Evolutionary conservation across 2,888 invertebrate species (phyloP).

Genomic region (Rotaria macrura): DNA sequence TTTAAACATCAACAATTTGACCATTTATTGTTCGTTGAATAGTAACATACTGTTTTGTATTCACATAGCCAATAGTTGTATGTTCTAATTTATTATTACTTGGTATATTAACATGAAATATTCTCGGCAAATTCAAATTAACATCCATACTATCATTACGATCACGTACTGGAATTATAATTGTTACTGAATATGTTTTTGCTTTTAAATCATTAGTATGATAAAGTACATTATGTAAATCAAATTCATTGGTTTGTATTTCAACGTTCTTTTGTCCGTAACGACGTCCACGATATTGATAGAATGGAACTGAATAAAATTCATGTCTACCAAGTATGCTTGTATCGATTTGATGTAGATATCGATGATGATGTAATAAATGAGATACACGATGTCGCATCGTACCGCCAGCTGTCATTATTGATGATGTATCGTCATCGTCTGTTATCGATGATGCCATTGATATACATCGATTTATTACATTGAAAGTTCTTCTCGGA

Average conservation of each 20-base stretch:
- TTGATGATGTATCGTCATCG: not conserved
- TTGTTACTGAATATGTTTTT: not conserved
- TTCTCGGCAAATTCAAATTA: not conserved
- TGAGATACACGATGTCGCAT: not conserved
- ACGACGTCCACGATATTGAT: constrained; percentile 18
- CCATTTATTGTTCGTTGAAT: not conserved
- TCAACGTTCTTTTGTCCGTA: not conserved
- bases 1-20: not conserved
- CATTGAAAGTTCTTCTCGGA: not conserved
- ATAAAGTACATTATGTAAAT: not conserved
- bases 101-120: not conserved
- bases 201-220: not conserved
- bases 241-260: not conserved
- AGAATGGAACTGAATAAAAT: constrained; percentile 14
- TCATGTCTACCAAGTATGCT: not conserved
- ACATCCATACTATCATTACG: not conserved
- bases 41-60: not conserved
- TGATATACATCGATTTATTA: not conserved
- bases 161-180: not conserved
- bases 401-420: not conserved
- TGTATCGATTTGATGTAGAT: not conserved
- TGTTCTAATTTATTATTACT: not conserved
- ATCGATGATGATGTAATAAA: not conserved
- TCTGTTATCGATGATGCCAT: not conserved
- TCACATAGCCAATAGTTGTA: not conserved